phyloP scores from a whole-genome alignment of 2,888 invertebrate species.

The Agrotis exclamationis region DNA sequence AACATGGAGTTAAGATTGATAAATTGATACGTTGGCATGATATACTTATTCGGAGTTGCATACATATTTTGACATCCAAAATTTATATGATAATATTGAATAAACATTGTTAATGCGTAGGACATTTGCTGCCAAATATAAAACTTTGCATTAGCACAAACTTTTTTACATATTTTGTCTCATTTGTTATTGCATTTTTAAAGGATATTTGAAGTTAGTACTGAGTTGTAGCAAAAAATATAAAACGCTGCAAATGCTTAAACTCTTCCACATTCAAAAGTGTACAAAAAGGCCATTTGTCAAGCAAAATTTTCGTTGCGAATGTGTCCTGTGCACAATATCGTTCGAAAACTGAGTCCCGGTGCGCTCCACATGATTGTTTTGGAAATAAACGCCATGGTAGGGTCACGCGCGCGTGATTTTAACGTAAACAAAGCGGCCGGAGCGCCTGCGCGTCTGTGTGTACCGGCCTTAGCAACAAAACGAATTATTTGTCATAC shows the following conservation, averaged over 20 bases:
- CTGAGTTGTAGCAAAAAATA: too few relatives aligned
- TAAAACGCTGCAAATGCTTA: too few relatives aligned
- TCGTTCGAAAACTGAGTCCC: conserved; percentile 67
- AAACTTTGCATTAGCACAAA: too few relatives aligned
- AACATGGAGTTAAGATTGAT: neutral
- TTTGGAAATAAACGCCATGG: conserved; percentile 80
- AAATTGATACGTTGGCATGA: neutral
- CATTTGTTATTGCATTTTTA: too few relatives aligned
- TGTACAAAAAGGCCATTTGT: conserved; percentile 51
- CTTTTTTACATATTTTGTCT: too few relatives aligned
- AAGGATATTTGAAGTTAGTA: too few relatives aligned
- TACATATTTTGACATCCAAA: too few relatives aligned
- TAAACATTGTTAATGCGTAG: neutral
- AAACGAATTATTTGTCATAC: conserved; percentile 77
- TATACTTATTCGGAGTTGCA: neutral
- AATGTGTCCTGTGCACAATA: conserved; percentile 61
- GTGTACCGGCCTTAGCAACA: conserved; percentile 74
- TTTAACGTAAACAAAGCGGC: conserved; percentile 82
- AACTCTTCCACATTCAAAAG: conserved; percentile 8
- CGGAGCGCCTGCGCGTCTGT: conserved; percentile 65
- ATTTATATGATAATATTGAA: too few relatives aligned
- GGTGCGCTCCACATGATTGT: conserved; percentile 74
- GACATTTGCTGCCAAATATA: neutral
- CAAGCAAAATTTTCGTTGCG: conserved; percentile 47
- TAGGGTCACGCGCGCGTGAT: conserved; percentile 87